Conservation (phyloP, 1,140 invertebrate species). For the Papilio xuthus region DNA sequence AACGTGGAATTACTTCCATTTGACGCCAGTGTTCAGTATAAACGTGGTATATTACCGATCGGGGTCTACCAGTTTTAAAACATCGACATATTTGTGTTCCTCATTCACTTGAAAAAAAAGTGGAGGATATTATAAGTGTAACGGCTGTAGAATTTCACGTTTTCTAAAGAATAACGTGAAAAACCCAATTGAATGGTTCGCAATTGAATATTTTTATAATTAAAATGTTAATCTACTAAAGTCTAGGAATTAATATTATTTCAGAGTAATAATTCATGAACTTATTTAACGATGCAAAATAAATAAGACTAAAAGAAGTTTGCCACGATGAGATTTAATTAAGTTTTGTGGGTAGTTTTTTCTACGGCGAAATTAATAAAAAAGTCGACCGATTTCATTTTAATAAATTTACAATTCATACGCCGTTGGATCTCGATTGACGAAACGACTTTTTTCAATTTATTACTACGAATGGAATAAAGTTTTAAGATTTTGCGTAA, state of each 20-base stretch:
- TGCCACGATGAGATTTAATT: conserved; percentile 19
- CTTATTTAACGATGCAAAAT: conserved; percentile 21
- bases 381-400: conserved; percentile 22
- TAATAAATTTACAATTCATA: conserved; percentile 29
- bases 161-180: not conserved
- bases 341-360: conserved; percentile 20
- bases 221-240: not conserved
- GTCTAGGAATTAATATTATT: not conserved
- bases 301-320: conserved; percentile 11
- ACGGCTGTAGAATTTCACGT: too few species aligned
- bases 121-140: too few species aligned
- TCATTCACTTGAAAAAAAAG: too few species aligned
- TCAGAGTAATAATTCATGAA: conserved; percentile 14
- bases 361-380: conserved; percentile 8
- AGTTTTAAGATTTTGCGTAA: not conserved
- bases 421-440: conserved; percentile 1
- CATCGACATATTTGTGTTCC: too few species aligned
- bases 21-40: too few species aligned
- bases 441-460: conserved; percentile 19
- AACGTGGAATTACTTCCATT: too few species aligned
- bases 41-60: too few species aligned
- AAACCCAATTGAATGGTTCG: not conserved
- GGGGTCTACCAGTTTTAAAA: too few species aligned
- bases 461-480: not conserved
- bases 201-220: not conserved